Conservation (phyloP, 2,888 invertebrate species). For the Ochropleura plecta region DNA sequence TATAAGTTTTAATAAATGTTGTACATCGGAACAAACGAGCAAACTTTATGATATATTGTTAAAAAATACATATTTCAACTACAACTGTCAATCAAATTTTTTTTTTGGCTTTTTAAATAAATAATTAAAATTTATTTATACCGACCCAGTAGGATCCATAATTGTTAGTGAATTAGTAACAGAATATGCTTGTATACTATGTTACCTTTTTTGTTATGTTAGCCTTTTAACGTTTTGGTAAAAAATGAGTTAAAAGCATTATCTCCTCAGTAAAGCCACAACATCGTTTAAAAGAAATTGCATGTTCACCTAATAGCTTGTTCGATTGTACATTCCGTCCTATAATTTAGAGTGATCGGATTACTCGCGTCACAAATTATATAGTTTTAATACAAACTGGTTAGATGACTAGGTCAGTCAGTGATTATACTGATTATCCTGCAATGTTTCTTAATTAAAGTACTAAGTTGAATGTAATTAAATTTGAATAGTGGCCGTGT, state of each 20-base stretch:
- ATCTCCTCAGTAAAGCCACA: neutral
- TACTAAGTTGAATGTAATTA: constrained; percentile 44
- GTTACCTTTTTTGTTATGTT: too few species aligned
- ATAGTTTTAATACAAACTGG: constrained; percentile 55
- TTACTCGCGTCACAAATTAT: constrained; percentile 54
- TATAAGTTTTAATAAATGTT: too few species aligned
- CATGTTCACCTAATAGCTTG: neutral
- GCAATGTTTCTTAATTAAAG: constrained; percentile 56
- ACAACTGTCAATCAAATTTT: too few species aligned
- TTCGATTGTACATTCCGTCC: constrained; percentile 6
- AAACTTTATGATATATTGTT: too few species aligned
- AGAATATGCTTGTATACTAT: too few species aligned
- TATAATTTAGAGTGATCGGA: constrained; percentile 46
- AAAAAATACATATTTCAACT: too few species aligned
- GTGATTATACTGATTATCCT: constrained; percentile 58
- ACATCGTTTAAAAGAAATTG: neutral
- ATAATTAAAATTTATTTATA: too few species aligned
- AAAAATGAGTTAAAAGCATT: neutral
- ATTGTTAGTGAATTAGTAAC: too few species aligned
- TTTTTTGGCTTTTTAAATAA: too few species aligned
- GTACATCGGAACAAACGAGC: too few species aligned
- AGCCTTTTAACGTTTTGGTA: neutral
- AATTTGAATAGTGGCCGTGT: constrained; percentile 25
- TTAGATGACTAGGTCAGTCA: constrained; percentile 54
- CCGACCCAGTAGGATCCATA: too few species aligned